Evolutionary conservation across 2,113 vertebrate species (phyloP).

Genomic region (Stomatorhinus ivindoensis): DNA sequence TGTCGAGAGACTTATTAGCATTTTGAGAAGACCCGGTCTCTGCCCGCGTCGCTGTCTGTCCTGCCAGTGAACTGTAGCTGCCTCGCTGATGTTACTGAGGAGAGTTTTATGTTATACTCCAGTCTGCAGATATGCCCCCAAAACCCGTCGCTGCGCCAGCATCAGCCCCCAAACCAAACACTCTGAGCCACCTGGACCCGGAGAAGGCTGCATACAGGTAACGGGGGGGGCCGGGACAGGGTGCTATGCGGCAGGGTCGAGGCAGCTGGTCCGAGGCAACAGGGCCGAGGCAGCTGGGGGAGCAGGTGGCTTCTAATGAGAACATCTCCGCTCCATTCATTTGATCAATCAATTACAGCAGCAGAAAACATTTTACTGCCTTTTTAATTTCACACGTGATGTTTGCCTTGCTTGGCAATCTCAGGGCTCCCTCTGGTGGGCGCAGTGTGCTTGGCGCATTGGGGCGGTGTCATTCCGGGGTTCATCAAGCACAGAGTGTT

Average conservation of each 20-base stretch:
- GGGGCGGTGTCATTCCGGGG: background rate
- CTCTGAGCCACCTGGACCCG: conserved; percentile 82
- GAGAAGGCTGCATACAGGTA: conserved; percentile 86
- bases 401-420: background rate
- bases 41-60: background rate
- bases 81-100: background rate
- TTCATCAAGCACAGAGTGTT: background rate
- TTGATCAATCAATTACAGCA: background rate
- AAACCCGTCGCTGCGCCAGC: conserved; percentile 64
- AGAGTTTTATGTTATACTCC: background rate
- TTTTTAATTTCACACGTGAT: background rate
- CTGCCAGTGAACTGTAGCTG: background rate
- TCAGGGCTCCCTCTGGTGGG: conserved; percentile 17
- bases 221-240: background rate
- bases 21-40: background rate
- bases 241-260: background rate
- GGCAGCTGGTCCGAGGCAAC: too few species aligned
- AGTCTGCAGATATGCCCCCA: conserved; percentile 78
- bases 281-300: background rate
- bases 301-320: background rate
- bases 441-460: background rate
- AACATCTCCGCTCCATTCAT: background rate
- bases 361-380: background rate
- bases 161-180: conserved; percentile 72
- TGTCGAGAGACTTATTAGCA: background rate